Conservation (phyloP, 2,888 invertebrate species). For the Nomada hirtipes region DNA sequence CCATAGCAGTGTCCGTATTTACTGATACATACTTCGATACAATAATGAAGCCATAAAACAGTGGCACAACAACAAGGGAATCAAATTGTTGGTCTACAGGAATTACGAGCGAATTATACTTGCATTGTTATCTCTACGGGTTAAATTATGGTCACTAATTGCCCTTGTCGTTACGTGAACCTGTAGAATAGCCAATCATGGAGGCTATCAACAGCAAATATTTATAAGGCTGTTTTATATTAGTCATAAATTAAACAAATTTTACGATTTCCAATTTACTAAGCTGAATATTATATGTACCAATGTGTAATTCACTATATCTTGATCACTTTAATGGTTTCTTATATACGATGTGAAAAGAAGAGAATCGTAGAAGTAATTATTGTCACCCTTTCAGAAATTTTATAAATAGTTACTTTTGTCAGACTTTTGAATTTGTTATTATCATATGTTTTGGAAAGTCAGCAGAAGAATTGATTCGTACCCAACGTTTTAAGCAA, state of each 20-base stretch:
- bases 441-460: no score
- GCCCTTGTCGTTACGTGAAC: conserved; percentile 10
- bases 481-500: no score
- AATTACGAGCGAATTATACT: conserved; percentile 28
- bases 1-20: conserved; percentile 24
- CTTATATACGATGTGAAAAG: no score
- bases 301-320: no score
- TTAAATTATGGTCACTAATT: conserved; percentile 32
- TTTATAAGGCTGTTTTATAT: not conserved
- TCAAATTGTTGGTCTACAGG: conserved; percentile 6
- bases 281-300: not conserved
- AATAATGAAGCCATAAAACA: conserved; percentile 31
- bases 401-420: no score
- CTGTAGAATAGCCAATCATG: conserved; percentile 2
- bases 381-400: no score
- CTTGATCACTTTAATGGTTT: no score
- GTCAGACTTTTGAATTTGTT: no score
- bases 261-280: not conserved
- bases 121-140: not conserved
- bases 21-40: not conserved
- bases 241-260: not conserved
- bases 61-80: conserved; percentile 13
- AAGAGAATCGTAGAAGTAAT: no score
- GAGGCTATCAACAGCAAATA: not conserved
- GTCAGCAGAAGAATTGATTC: no score